Percentiles rank a stretch among this genome's conserved stretches.
phyloP scores from a whole-genome alignment of 2,888 invertebrate species.

The Agrochola macilenta region DNA sequence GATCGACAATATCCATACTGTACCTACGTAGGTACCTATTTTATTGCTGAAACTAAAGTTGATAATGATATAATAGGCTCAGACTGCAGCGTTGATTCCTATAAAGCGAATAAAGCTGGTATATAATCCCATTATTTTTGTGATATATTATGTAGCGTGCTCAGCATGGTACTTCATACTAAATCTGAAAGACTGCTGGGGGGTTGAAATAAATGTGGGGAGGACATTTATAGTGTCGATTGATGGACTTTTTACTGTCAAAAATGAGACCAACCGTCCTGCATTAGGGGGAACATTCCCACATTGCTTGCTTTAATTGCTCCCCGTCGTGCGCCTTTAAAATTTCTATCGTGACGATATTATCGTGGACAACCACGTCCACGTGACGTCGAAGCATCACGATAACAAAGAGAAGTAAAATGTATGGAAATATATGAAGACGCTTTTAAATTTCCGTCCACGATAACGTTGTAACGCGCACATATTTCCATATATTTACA shows the following conservation, averaged over 20 bases:
- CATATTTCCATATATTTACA: too few species aligned
- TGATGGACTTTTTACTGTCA: neutral
- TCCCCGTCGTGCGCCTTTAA: neutral
- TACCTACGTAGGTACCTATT: neutral
- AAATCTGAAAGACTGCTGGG: neutral
- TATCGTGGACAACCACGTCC: too few species aligned
- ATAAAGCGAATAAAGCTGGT: neutral
- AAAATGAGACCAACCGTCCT: neutral
- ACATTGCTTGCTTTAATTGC: neutral
- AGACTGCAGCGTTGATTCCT: neutral
- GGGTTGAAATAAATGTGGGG: neutral
- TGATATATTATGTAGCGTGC: neutral
- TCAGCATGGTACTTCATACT: neutral
- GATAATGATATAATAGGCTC: slow-evolving; percentile 18
- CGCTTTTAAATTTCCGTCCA: too few species aligned
- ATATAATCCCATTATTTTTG: neutral
- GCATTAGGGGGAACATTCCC: neutral
- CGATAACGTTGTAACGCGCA: too few species aligned
- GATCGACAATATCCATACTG: neutral
- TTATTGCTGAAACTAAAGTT: slow-evolving; percentile 30
- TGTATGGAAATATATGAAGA: too few species aligned
- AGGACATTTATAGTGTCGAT: neutral
- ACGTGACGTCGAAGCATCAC: too few species aligned
- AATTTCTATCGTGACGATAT: too few species aligned
- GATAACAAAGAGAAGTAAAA: too few species aligned